Percentiles rank a stretch among this genome's conserved stretches.
Evolutionary conservation across 2,888 invertebrate genomes (phyloP).

Genomic region (Drosophila longiperda): DNA sequence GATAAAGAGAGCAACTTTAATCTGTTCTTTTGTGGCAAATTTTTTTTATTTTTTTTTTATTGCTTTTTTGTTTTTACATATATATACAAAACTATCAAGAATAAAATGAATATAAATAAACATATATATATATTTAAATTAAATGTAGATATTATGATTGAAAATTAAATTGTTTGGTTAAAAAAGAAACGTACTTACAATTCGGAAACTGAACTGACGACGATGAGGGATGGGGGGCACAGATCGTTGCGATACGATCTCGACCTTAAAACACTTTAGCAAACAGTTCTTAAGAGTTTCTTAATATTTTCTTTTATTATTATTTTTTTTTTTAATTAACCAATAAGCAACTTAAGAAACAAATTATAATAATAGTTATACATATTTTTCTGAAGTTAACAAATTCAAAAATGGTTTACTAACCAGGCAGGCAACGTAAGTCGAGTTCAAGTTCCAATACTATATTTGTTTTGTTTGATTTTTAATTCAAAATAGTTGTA

Average conservation of each 20-base stretch:
- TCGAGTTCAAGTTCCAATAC: conserved; percentile 72
- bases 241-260: conserved; percentile 49
- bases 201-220: conserved; percentile 79
- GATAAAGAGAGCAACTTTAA: conserved; percentile 51
- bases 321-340: conserved; percentile 14
- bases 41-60: conserved; percentile 14
- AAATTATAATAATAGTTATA: conserved; percentile 47
- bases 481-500: conserved; percentile 20
- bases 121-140: conserved; percentile 29
- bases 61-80: conserved; percentile 30
- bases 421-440: conserved; percentile 62
- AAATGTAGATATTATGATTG: conserved; percentile 50
- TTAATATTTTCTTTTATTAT: conserved; percentile 5
- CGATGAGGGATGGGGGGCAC: conserved; percentile 55
- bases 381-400: conserved; percentile 34
- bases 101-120: conserved; percentile 29
- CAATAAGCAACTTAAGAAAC: conserved; percentile 53
- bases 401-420: conserved; percentile 58
- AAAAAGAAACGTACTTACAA: conserved; percentile 83
- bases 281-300: conserved; percentile 35
- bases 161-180: conserved; percentile 62
- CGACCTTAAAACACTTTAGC: conserved; percentile 51
- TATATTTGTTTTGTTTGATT: conserved; percentile 18
- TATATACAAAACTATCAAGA: conserved; percentile 39
- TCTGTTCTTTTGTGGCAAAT: conserved; percentile 49